phyloP scores from a whole-genome alignment of 2,113 vertebrate species.

The Microtus richardsoni region DNA sequence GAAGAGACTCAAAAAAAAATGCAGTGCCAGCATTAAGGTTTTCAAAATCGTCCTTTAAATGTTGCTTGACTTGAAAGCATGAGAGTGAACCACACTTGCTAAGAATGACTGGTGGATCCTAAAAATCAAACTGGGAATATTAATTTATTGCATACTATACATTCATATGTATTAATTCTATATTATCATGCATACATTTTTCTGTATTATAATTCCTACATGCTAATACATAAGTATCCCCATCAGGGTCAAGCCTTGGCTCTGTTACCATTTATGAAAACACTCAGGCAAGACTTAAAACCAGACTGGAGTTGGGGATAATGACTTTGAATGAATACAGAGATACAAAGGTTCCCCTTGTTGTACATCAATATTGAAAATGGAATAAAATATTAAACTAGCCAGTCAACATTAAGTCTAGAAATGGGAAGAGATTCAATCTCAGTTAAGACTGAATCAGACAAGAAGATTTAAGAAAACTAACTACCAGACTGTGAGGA shows the following conservation, averaged over 20 bases:
- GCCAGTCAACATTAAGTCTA: neutral
- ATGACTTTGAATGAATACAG: neutral
- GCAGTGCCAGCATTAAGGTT: neutral
- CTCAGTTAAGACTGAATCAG: neutral
- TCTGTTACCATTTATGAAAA: neutral
- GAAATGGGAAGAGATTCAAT: neutral
- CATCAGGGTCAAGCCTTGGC: neutral
- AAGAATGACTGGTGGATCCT: neutral
- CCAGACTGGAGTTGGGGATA: neutral
- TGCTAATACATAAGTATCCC: neutral
- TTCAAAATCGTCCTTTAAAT: neutral
- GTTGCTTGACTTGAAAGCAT: neutral
- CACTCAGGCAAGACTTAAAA: neutral
- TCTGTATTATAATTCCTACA: neutral
- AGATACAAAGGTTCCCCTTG: neutral
- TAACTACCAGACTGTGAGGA: neutral
- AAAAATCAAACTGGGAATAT: neutral
- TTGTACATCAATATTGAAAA: neutral
- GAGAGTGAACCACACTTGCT: neutral
- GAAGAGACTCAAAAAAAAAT: neutral
- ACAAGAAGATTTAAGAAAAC: neutral
- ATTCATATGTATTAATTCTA: neutral
- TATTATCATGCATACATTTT: neutral
- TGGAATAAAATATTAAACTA: neutral
- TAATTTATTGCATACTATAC: neutral